Conservation (phyloP, 2,888 invertebrate genomes). For the Drosophila fulvimacula region DNA sequence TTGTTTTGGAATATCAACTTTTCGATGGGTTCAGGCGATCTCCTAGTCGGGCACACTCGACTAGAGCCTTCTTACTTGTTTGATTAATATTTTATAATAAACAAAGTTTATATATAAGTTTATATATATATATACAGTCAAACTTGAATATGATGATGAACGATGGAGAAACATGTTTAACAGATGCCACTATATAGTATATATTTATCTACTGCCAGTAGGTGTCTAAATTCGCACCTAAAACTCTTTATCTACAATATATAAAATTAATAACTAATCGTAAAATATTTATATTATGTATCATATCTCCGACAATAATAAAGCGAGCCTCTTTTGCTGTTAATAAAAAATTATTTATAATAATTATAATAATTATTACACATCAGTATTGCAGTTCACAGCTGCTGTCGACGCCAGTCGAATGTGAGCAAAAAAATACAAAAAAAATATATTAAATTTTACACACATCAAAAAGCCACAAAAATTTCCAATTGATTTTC, state of each 20-base stretch:
- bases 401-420: conserved; percentile 7
- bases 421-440: background rate
- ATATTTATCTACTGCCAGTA: background rate
- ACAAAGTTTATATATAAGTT: too few relatives aligned
- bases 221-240: conserved; percentile 1
- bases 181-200: background rate
- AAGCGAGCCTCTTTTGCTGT: conserved; percentile 25
- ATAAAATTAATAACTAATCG: too few relatives aligned
- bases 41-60: too few relatives aligned
- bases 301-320: background rate
- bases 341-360: conserved; percentile 5
- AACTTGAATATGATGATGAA: background rate
- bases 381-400: conserved; percentile 7
- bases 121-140: too few relatives aligned
- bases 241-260: background rate
- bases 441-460: background rate
- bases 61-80: too few relatives aligned
- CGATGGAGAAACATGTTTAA: background rate
- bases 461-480: conserved; percentile 22
- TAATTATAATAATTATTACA: conserved; percentile 1
- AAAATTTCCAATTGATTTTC: conserved; percentile 47
- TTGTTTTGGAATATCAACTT: too few relatives aligned
- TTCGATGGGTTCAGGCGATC: too few relatives aligned
- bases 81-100: too few relatives aligned
- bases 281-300: background rate